Base-by-base conservation (phyloP, 2,113 vertebrate genomes). In the Puma concolor region DNA sequence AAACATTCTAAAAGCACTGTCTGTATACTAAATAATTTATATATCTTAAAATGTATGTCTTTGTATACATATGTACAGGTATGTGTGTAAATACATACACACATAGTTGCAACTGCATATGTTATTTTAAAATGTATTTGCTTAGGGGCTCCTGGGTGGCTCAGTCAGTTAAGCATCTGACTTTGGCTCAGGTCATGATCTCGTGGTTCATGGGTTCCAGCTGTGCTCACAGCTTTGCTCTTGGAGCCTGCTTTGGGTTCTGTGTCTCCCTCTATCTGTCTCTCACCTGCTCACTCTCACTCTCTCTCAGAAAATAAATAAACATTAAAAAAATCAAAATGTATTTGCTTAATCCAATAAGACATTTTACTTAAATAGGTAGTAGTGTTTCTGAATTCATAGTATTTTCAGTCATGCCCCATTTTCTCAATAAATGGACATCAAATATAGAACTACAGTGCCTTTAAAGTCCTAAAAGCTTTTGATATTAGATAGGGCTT, bases 21-120 rank as follows among this genome's bases (percentile, higher is more conserved):
- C 36, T 69, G 50, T 27, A 38, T 50, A 38, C 31, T 17, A 33
- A 31, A 81, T 60, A 71, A 60, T 63, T 52, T 60, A 36, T 3
- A 5, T 27, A 38, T 71, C 38, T 71, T 71, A 74, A 76, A 54
- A 54, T 36, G 21, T 8, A 60, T 48, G 1, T 7, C 13, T n/a
- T 7, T 31, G 12, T 63, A 5, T 63, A 2, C 25, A 25, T 14
- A n/a, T 25, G 11, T 31, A 2, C 11, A 0, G 13, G 1, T 27
- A 6, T 16, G 5, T 11, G 27, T 38, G 25, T 31, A 23, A 15
- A 36, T 33, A 4, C 4, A 31, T 14, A 54, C 11, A 33, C 38
- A 52, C 16, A 66, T 50, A 80, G 31, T 15, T 91, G 66, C 14
- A 41, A 54, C 0, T 76, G n/a, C 21, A n/a, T 54, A 52, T 29